Conservation (phyloP, 2,888 invertebrate genomes). For the Standfussiana lucernea region DNA sequence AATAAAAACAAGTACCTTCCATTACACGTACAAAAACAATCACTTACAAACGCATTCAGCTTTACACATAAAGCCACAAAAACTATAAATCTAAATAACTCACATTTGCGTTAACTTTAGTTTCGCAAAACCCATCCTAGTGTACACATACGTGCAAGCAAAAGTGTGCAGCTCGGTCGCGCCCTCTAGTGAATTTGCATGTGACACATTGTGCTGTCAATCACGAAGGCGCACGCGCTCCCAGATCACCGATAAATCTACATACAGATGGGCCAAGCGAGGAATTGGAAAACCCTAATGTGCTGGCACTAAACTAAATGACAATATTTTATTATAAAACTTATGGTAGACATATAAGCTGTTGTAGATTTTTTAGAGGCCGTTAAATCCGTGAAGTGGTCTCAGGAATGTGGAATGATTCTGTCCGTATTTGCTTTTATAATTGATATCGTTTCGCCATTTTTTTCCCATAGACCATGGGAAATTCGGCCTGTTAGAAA, state of each 20-base stretch:
- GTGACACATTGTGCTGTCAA: constrained; percentile 86
- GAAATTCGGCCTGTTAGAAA: constrained; percentile 40
- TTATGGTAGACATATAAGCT: constrained; percentile 46
- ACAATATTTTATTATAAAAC: constrained; percentile 67
- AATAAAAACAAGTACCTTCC: constrained; percentile 10
- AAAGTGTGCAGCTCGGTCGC: constrained; percentile 70
- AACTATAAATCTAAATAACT: constrained; percentile 61
- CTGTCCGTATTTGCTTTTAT: constrained; percentile 47
- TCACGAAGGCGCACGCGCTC: constrained; percentile 79
- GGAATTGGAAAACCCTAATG: constrained; percentile 78
- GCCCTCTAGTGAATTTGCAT: constrained; percentile 79
- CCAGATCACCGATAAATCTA: constrained; percentile 77
- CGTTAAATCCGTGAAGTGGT: constrained; percentile 36
- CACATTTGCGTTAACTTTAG: constrained; percentile 53
- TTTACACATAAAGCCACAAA: constrained; percentile 58
- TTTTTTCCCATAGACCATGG: constrained; percentile 42
- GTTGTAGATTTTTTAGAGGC: constrained; percentile 33
- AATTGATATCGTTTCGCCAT: constrained; percentile 50
- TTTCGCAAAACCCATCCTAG: constrained; percentile 56
- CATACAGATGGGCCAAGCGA: constrained; percentile 74
- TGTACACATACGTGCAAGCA: constrained; percentile 61
- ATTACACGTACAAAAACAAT: constrained; percentile 49
- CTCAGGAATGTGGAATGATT: constrained; percentile 46
- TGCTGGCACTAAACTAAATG: constrained; percentile 70
- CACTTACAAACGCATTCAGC: constrained; percentile 50